Evolutionary conservation across 2,888 invertebrate genomes (phyloP).

Genomic region (Acleris literana): DNA sequence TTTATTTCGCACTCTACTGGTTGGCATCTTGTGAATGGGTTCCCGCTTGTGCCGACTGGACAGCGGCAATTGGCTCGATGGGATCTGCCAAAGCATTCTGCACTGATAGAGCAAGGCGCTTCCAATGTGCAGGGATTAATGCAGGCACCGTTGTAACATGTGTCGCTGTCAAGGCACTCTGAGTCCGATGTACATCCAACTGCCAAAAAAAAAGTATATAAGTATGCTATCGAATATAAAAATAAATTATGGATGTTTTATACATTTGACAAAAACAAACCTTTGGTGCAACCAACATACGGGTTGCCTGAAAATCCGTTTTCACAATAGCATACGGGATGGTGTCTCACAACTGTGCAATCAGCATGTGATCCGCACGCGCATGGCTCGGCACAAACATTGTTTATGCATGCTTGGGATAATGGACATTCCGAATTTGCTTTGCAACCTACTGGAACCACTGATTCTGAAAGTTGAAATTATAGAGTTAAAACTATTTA

Average conservation of each 20-base stretch:
- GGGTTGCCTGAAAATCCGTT: slow-evolving; percentile 94
- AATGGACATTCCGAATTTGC: slow-evolving; percentile 91
- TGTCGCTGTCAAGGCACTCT: slow-evolving; percentile 91
- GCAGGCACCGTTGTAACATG: slow-evolving; percentile 92
- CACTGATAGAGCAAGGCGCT: slow-evolving; percentile 92
- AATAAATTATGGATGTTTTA: too few species aligned
- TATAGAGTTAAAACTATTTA: background rate
- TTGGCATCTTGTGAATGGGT: slow-evolving; percentile 91
- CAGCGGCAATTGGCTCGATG: slow-evolving; percentile 93
- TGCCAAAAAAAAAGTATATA: slow-evolving; percentile 60
- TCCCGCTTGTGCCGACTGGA: slow-evolving; percentile 89
- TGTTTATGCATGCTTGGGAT: slow-evolving; percentile 92
- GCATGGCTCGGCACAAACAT: slow-evolving; percentile 91
- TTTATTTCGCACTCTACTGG: slow-evolving; percentile 91
- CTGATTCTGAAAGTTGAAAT: slow-evolving; percentile 74
- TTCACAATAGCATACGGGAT: slow-evolving; percentile 92
- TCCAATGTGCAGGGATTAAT: slow-evolving; percentile 90
- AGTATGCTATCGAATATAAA: too few species aligned
- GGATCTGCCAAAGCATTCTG: slow-evolving; percentile 91
- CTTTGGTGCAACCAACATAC: slow-evolving; percentile 90
- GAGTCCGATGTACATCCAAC: slow-evolving; percentile 92
- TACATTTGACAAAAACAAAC: slow-evolving; percentile 61
- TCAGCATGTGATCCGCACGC: slow-evolving; percentile 93
- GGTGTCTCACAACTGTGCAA: slow-evolving; percentile 92
- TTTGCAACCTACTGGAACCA: slow-evolving; percentile 87